Percentiles rank a stretch among this genome's conserved stretches.
Conservation (phyloP, 2,113 vertebrate species). For the Gymnorhina tibicen region DNA sequence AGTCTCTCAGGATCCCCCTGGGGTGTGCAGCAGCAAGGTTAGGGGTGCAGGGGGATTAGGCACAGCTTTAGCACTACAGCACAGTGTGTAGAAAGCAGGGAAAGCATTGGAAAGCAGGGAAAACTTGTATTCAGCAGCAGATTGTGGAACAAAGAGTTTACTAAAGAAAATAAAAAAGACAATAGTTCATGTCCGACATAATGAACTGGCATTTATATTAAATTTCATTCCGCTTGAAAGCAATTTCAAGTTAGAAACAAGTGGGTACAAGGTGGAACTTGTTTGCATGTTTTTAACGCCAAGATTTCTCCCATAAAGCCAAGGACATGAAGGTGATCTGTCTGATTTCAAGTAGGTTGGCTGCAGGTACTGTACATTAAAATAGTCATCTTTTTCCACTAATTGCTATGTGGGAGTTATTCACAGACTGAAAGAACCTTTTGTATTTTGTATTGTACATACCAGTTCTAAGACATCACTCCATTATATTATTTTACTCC, state of each 20-base stretch:
- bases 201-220: not conserved
- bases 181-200: not conserved
- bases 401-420: constrained; percentile 71
- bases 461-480: constrained; percentile 47
- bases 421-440: constrained; percentile 65
- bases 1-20: no score
- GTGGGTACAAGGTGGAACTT: not conserved
- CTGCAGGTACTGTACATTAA: constrained; percentile 27
- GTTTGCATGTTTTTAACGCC: not conserved
- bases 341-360: constrained; percentile 49
- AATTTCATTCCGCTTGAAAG: not conserved
- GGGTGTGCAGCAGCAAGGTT: not conserved
- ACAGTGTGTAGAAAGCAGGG: no score
- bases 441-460: constrained; percentile 50
- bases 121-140: not conserved
- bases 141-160: not conserved
- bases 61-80: not conserved
- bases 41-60: not conserved
- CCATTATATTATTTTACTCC: constrained; percentile 44
- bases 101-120: no score
- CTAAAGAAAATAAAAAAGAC: not conserved
- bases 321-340: constrained; percentile 25
- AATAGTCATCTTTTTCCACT: constrained; percentile 55
- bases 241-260: constrained; percentile 18
- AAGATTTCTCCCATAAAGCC: constrained; percentile 11